These are phyloP conservation scores for Neodiprion lecontei DNA, from an alignment of 1,140 invertebrate species.

Conservation along the genomic window DNA sequence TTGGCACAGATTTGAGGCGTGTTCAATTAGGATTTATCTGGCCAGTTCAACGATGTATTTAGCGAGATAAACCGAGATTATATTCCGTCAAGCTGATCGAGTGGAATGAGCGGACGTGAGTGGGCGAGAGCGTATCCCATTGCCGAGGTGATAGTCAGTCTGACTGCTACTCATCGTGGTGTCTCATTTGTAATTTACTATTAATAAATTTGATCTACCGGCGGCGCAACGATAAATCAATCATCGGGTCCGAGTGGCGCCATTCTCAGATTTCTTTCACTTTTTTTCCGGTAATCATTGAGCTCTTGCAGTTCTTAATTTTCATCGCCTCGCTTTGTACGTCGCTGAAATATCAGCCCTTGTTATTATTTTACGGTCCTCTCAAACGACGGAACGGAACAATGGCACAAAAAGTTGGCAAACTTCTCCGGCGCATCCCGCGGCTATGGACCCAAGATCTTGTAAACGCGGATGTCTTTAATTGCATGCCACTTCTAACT, in stretches of 20 bases:
- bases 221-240: neutral
- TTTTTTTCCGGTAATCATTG: too few relatives aligned
- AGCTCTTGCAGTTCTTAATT: too few relatives aligned
- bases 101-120: neutral
- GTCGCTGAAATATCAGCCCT: too few relatives aligned
- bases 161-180: neutral
- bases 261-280: too few relatives aligned
- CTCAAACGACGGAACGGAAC: too few relatives aligned
- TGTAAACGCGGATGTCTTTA: too few relatives aligned
- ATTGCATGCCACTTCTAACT: too few relatives aligned
- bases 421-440: too few relatives aligned
- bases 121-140: neutral
- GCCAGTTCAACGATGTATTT: neutral
- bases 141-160: neutral
- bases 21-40: neutral
- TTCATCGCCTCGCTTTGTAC: too few relatives aligned
- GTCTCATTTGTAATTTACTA: constrained; percentile 3
- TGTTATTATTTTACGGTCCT: too few relatives aligned
- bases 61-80: neutral
- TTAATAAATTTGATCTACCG: neutral
- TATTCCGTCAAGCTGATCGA: neutral
- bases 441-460: too few relatives aligned
- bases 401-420: too few relatives aligned
- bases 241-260: neutral
- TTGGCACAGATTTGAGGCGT: neutral